Evolutionary conservation across 2,113 vertebrate species (phyloP).

Genomic region (Periophthalmodon schlosseri): DNA sequence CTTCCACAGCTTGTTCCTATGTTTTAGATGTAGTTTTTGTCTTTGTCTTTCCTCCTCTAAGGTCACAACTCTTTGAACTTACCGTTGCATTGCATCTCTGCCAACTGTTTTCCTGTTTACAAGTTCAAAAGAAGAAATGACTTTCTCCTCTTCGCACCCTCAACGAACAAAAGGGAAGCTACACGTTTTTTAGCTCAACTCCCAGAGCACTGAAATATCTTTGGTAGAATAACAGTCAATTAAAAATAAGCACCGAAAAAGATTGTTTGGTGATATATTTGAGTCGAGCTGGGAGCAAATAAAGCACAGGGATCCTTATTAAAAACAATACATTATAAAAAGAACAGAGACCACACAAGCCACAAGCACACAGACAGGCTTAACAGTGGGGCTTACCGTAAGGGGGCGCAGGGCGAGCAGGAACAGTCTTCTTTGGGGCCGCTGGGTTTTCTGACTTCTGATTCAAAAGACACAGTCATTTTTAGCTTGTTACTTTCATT

Average conservation of each 20-base stretch:
- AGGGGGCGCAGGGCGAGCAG: conserved; percentile 75
- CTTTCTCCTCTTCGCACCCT: conserved; percentile 24
- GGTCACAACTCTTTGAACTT: conserved; percentile 5
- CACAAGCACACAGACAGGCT: background rate
- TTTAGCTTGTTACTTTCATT: background rate
- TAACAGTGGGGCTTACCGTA: conserved; percentile 66
- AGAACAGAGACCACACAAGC: conserved; percentile 5
- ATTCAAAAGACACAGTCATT: conserved; percentile 25
- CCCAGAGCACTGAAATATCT: conserved; percentile 17
- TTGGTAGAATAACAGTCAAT: conserved; percentile 15
- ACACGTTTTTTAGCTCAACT: background rate
- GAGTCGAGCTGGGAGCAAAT: background rate
- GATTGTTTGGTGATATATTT: conserved; percentile 1
- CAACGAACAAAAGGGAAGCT: conserved; percentile 29
- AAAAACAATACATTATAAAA: conserved; percentile 4
- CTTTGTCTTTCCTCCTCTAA: background rate
- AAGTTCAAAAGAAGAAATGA: conserved; percentile 41
- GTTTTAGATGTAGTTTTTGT: background rate
- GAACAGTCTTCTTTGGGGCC: conserved; percentile 72
- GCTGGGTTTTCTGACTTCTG: conserved; percentile 70
- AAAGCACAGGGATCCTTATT: background rate
- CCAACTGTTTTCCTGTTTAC: conserved; percentile 60
- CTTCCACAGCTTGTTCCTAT: background rate
- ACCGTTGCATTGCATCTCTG: conserved; percentile 20
- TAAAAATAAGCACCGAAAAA: background rate